Evolutionary conservation across 2,888 invertebrate species (phyloP).

Genomic region (Drosophila flavopinicola): DNA sequence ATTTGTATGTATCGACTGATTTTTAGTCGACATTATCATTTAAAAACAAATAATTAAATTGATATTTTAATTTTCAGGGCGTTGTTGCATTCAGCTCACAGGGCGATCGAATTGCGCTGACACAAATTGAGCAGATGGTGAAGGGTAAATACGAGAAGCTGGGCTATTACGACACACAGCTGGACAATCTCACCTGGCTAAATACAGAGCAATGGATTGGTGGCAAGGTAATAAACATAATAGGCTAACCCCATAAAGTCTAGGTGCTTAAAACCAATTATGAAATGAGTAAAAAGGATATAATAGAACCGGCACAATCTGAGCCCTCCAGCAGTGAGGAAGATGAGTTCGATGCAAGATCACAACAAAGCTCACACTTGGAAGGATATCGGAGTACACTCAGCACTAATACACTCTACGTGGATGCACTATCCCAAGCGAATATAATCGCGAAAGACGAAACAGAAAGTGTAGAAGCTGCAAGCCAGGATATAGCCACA

Average conservation of each 20-base stretch:
- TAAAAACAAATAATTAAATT: too few species aligned
- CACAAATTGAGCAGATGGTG: slow-evolving; percentile 98
- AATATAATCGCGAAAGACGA: background rate
- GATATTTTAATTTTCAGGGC: slow-evolving; percentile 91
- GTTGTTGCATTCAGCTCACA: slow-evolving; percentile 98
- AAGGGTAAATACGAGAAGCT: slow-evolving; percentile 97
- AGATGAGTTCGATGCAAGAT: too few species aligned
- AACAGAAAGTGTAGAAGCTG: background rate
- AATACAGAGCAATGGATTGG: slow-evolving; percentile 96
- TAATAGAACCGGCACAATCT: too few species aligned
- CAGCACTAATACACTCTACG: too few species aligned
- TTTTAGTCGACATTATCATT: too few species aligned
- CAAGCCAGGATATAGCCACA: background rate
- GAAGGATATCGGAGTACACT: too few species aligned
- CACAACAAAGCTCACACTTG: too few species aligned
- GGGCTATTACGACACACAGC: slow-evolving; percentile 98
- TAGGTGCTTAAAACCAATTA: too few species aligned
- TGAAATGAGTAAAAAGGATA: background rate
- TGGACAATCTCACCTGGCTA: slow-evolving; percentile 97
- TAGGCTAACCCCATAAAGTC: slow-evolving; percentile 4
- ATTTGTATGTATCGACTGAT: too few species aligned
- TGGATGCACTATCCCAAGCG: too few species aligned
- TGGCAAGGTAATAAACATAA: slow-evolving; percentile 85
- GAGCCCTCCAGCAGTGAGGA: background rate
- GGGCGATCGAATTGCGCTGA: slow-evolving; percentile 99